phyloP scores from a whole-genome alignment of 2,797 vertebrate genomes.

The Myiotriccus ornatus region DNA sequence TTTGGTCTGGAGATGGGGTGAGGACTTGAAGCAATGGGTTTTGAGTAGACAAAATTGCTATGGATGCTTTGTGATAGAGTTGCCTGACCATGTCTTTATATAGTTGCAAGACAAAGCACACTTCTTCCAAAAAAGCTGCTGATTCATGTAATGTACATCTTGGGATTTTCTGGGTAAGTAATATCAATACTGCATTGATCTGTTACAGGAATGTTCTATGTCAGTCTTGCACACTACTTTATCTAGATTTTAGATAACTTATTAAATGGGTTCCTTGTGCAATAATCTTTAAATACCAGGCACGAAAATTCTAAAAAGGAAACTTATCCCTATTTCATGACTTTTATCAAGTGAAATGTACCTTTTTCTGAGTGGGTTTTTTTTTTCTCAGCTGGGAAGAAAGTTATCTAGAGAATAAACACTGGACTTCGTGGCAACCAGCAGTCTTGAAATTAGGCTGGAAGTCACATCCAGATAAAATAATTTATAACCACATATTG shows the following conservation, averaged over 20 bases:
- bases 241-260: neutral
- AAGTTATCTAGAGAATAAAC: neutral
- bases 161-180: neutral
- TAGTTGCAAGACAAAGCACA: neutral
- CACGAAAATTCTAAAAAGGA: neutral
- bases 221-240: neutral
- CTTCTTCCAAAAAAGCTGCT: neutral
- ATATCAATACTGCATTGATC: neutral
- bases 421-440: neutral
- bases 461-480: neutral
- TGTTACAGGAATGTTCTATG: neutral
- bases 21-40: neutral
- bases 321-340: neutral
- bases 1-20: neutral
- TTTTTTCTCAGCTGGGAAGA: neutral
- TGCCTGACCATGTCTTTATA: neutral
- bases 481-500: neutral
- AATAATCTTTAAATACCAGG: neutral
- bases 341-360: neutral
- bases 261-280: neutral
- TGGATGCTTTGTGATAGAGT: neutral
- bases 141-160: neutral
- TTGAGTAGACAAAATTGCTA: neutral
- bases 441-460: neutral
- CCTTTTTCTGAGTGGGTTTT: neutral